Conservation (phyloP, 2,113 vertebrate species). For the Alligator sinensis region DNA sequence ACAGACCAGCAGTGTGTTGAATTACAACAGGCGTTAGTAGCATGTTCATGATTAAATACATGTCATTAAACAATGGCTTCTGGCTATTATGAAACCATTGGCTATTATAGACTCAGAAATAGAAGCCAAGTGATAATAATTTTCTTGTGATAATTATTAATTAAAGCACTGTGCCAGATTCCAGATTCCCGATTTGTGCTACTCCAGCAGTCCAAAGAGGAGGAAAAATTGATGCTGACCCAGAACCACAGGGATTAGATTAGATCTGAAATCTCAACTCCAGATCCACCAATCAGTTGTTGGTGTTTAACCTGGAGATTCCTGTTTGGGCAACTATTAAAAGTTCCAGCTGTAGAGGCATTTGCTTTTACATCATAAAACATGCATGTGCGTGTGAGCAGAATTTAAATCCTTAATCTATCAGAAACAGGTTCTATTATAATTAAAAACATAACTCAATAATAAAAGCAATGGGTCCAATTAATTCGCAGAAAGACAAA, state of each 20-base stretch:
- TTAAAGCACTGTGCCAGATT: neutral
- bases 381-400: neutral
- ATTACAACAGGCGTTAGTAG: neutral
- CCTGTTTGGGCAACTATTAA: neutral
- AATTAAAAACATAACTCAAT: neutral
- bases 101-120: neutral
- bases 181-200: neutral
- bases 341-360: neutral
- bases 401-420: neutral
- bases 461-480: neutral
- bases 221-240: neutral
- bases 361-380: neutral
- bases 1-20: neutral
- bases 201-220: neutral
- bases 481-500: neutral
- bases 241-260: neutral
- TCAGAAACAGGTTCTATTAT: neutral
- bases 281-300: neutral
- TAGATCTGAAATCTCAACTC: neutral
- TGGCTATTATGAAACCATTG: neutral
- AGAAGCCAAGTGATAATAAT: neutral
- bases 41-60: neutral
- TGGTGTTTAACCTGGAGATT: neutral
- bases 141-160: neutral
- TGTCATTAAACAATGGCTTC: neutral